Evolutionary conservation across 2,797 vertebrate genomes (phyloP).

Genomic region (Bovichtus diacanthus): DNA sequence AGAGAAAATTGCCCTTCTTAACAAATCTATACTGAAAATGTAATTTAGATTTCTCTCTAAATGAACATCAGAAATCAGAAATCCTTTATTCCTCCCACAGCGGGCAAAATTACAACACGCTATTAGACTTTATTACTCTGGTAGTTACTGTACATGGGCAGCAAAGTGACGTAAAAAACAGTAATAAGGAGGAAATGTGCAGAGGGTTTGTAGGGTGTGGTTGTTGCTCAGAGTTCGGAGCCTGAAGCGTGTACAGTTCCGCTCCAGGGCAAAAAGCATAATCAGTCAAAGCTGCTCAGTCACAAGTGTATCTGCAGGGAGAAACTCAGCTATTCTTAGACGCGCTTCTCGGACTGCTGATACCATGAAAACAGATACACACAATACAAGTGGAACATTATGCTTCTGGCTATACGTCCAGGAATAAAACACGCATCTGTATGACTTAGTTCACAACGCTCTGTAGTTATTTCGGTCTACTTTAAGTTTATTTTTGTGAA

Average conservation of each 20-base stretch:
- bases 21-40: not conserved
- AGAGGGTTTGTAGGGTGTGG: slow-evolving; percentile 24
- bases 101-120: no score
- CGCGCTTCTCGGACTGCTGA: slow-evolving; percentile 40
- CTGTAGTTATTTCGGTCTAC: not conserved
- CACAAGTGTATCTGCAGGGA: slow-evolving; percentile 61
- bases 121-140: not conserved
- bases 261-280: slow-evolving; percentile 58
- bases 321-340: slow-evolving; percentile 64
- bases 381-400: slow-evolving; percentile 17
- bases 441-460: not conserved
- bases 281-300: slow-evolving; percentile 60
- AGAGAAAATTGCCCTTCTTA: not conserved
- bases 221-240: slow-evolving; percentile 36
- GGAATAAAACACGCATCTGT: not conserved
- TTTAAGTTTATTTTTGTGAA: not conserved
- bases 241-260: slow-evolving; percentile 23
- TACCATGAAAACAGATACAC: slow-evolving; percentile 44
- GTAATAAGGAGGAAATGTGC: not conserved
- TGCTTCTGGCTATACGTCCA: not conserved
- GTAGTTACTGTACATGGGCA: not conserved
- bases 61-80: no score
- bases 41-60: not conserved
- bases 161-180: not conserved
- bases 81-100: no score